phyloP scores from a whole-genome alignment of 2,113 vertebrate species.

The Mellivora capensis region DNA sequence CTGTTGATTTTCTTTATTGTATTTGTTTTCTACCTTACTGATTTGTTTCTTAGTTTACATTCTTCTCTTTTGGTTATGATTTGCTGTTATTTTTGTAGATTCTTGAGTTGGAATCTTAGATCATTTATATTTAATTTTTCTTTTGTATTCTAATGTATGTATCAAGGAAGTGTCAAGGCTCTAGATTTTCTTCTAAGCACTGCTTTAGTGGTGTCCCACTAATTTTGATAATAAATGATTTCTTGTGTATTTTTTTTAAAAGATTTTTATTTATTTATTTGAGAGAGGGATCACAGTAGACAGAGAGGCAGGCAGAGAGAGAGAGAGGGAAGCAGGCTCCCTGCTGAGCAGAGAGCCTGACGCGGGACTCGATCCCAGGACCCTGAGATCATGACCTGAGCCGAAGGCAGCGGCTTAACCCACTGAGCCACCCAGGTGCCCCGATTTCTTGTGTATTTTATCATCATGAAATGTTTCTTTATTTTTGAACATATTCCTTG shows the following conservation, averaged over 20 bases:
- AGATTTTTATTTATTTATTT: too few relatives aligned
- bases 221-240: not conserved
- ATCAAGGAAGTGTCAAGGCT: not conserved
- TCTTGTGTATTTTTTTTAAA: not conserved
- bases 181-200: not conserved
- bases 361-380: too few relatives aligned
- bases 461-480: not conserved
- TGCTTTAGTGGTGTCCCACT: not conserved
- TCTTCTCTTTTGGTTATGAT: not conserved
- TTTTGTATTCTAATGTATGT: not conserved
- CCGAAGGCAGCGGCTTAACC: too few relatives aligned
- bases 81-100: not conserved
- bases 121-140: not conserved
- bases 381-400: too few relatives aligned
- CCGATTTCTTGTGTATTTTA: not conserved
- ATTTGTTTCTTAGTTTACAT: not conserved
- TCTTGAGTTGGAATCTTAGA: not conserved
- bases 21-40: not conserved
- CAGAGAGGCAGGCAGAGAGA: too few relatives aligned
- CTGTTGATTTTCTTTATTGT: not conserved
- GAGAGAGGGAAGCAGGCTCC: too few relatives aligned
- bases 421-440: too few relatives aligned
- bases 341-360: too few relatives aligned
- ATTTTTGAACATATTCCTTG: not conserved
- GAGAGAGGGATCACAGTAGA: too few relatives aligned